phyloP scores from a whole-genome alignment of 1,140 invertebrate genomes.

The Drosophila ambigua region DNA sequence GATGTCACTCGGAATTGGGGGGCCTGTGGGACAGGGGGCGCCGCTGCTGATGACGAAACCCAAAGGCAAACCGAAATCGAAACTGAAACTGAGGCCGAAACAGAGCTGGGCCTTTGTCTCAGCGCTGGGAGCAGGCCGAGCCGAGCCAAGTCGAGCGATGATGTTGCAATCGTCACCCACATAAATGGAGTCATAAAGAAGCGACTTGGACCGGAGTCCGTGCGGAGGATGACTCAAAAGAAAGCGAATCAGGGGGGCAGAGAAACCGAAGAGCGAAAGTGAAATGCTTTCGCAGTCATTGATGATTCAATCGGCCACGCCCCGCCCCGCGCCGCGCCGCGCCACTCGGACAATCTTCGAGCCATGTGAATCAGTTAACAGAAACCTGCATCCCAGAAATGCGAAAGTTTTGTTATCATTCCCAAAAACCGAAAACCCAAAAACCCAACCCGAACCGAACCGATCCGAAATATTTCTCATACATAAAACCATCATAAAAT shows the following conservation, averaged over 20 bases:
- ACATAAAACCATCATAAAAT: slow-evolving; percentile 49
- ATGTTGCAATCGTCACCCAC: slow-evolving; percentile 77
- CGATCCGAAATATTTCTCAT: slow-evolving; percentile 37
- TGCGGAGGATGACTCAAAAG: slow-evolving; percentile 70
- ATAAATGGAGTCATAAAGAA: slow-evolving; percentile 51
- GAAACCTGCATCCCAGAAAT: slow-evolving; percentile 42
- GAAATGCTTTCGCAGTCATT: slow-evolving; percentile 56
- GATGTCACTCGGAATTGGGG: slow-evolving; percentile 1
- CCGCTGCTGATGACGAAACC: slow-evolving; percentile 29
- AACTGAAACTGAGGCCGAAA: slow-evolving; percentile 41
- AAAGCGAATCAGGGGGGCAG: slow-evolving; percentile 57
- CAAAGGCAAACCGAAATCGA: slow-evolving; percentile 14
- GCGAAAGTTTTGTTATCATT: slow-evolving; percentile 65
- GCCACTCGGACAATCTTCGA: slow-evolving; percentile 1
- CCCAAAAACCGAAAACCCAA: slow-evolving; percentile 8
- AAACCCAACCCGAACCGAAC: neutral
- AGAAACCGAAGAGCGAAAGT: slow-evolving; percentile 42
- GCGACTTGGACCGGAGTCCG: slow-evolving; percentile 13
- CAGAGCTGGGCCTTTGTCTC: slow-evolving; percentile 64
- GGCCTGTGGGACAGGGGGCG: neutral
- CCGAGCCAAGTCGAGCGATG: neutral
- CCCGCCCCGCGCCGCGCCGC: neutral
- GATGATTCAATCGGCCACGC: slow-evolving; percentile 57
- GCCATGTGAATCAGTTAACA: slow-evolving; percentile 36
- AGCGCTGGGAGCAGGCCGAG: too few relatives aligned